phyloP scores from a whole-genome alignment of 2,888 invertebrate genomes.

The Tanaodytes sp. region DNA sequence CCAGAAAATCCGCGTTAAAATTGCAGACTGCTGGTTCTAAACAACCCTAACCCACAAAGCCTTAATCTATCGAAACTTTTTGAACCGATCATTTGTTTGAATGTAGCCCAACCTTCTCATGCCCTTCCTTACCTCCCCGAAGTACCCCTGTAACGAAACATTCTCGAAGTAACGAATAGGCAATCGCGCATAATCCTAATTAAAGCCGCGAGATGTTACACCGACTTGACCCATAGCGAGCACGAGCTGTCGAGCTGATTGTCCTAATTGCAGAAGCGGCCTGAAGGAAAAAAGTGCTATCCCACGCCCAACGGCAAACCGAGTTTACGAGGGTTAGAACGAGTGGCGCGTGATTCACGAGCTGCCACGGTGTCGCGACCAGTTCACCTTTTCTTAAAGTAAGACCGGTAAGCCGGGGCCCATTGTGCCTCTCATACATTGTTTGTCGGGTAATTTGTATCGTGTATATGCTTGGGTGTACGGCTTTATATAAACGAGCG shows the following conservation, averaged over 20 bases:
- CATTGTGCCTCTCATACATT: constrained; percentile 52
- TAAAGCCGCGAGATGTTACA: constrained; percentile 54
- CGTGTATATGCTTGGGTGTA: constrained; percentile 39
- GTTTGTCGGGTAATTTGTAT: constrained; percentile 56
- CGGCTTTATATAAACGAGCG: constrained; percentile 46
- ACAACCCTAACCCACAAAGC: too few species aligned
- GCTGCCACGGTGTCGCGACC: constrained; percentile 50
- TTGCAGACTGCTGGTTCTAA: too few species aligned
- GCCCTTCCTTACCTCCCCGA: too few species aligned
- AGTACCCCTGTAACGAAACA: too few species aligned
- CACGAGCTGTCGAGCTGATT: constrained; percentile 53
- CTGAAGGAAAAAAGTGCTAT: constrained; percentile 47
- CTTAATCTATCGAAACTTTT: too few species aligned
- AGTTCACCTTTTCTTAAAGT: constrained; percentile 53
- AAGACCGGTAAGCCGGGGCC: constrained; percentile 55
- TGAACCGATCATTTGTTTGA: too few species aligned
- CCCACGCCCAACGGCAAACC: constrained; percentile 47
- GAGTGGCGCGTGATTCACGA: constrained; percentile 54
- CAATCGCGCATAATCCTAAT: too few species aligned
- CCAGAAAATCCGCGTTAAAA: too few species aligned
- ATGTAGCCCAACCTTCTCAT: too few species aligned
- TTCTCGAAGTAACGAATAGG: too few species aligned
- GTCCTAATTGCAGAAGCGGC: constrained; percentile 53
- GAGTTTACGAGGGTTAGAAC: constrained; percentile 43
- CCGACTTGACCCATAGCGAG: constrained; percentile 36